These are phyloP conservation scores for Apaloderma vittatum DNA, from an alignment of 2,113 vertebrate species.

Conservation along the genomic window DNA sequence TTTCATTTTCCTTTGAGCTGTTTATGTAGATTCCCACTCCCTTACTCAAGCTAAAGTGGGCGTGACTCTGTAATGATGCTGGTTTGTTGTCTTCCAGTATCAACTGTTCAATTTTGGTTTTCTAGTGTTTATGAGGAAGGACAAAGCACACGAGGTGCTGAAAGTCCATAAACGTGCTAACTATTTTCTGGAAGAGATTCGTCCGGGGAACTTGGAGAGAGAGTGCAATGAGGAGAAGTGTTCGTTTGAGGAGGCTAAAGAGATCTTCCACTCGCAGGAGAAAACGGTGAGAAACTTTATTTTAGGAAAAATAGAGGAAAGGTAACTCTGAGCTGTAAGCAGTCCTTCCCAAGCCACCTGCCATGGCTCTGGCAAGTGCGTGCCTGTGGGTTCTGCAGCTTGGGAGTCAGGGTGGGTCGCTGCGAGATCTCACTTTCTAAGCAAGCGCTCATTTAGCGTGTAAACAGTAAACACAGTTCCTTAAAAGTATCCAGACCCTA, in stretches of 20 bases:
- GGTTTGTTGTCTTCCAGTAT: neutral
- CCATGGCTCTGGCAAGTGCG: neutral
- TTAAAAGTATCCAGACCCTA: neutral
- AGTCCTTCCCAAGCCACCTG: neutral
- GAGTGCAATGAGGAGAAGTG: constrained; percentile 86
- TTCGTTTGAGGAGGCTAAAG: constrained; percentile 84
- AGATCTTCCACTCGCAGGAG: constrained; percentile 86
- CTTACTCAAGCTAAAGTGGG: neutral
- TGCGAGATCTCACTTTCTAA: neutral
- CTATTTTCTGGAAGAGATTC: constrained; percentile 83
- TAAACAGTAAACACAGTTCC: neutral
- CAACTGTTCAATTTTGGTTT: neutral
- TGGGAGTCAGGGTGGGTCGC: neutral
- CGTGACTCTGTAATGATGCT: neutral
- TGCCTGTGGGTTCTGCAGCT: neutral
- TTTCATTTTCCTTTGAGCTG: neutral
- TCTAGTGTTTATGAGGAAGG: constrained; percentile 81
- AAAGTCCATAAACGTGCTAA: constrained; percentile 77
- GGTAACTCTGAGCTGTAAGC: neutral
- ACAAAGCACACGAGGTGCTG: constrained; percentile 74
- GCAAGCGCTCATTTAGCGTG: neutral
- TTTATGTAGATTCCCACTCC: accelerated
- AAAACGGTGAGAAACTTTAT: constrained; percentile 77
- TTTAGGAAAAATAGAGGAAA: neutral
- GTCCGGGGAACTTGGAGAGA: constrained; percentile 84